Conservation (phyloP, 2,888 invertebrate genomes). For the Hirtodrosophila histrioides region DNA sequence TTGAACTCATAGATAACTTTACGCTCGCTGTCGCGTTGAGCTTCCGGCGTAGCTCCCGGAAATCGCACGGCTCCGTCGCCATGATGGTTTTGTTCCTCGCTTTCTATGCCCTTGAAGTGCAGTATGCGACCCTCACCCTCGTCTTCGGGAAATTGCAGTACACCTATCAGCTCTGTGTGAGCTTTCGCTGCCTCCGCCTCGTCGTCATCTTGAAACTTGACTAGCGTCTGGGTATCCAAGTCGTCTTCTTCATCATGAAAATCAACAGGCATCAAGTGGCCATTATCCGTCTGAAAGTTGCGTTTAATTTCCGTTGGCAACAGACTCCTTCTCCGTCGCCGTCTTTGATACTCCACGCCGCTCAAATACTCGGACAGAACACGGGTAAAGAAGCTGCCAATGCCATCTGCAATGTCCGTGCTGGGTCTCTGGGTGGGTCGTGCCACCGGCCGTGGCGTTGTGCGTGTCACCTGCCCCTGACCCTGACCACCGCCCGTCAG, state of each 20-base stretch:
- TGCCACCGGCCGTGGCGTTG: slow-evolving; percentile 60
- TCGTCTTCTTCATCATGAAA: slow-evolving; percentile 74
- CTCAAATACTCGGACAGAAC: slow-evolving; percentile 81
- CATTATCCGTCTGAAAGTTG: slow-evolving; percentile 63
- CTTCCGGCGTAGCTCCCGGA: slow-evolving; percentile 61
- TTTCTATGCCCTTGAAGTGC: slow-evolving; percentile 60
- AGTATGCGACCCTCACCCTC: slow-evolving; percentile 66
- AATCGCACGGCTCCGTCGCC: slow-evolving; percentile 49
- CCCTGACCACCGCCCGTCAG: slow-evolving; percentile 68
- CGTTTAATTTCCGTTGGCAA: slow-evolving; percentile 66
- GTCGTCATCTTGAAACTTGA: slow-evolving; percentile 72
- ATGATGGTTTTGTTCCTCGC: slow-evolving; percentile 41
- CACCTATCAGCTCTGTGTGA: slow-evolving; percentile 68
- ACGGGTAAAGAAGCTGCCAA: slow-evolving; percentile 82
- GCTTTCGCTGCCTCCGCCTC: slow-evolving; percentile 64
- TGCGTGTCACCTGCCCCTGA: slow-evolving; percentile 51
- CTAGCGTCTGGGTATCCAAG: slow-evolving; percentile 63
- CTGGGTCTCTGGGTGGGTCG: slow-evolving; percentile 64
- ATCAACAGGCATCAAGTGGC: slow-evolving; percentile 58
- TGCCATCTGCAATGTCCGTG: slow-evolving; percentile 77
- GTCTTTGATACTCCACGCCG: slow-evolving; percentile 77
- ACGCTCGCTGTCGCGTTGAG: slow-evolving; percentile 23
- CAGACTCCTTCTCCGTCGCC: slow-evolving; percentile 57
- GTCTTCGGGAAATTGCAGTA: slow-evolving; percentile 66
- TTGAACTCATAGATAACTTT: slow-evolving; percentile 71